Evolutionary conservation across 2,113 vertebrate species (phyloP), one percentile per base, ranked within the genome.

Genomic region (Carettochelys insculpta): DNA sequence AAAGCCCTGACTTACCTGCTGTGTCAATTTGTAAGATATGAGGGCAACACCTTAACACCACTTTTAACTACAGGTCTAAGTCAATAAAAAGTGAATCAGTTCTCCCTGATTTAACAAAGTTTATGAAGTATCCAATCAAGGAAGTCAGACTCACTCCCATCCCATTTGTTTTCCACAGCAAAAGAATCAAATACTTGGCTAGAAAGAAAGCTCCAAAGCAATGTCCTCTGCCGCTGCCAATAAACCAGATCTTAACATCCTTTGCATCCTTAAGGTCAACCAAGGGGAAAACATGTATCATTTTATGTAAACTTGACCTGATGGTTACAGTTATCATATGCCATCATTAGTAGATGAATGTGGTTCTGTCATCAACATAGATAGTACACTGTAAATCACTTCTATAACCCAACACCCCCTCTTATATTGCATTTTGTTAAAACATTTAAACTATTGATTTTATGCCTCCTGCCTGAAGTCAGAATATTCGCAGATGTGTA

Each of bases 401-500:
- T 34, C 79, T n/a, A 29, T 77, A 34, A 38, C 19, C 9, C 85
- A 38, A 17, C 68, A 58, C 14, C 27, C 8, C 22, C 41, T 82
- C 71, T 93, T 78, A 24, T 34, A 34, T 48, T 83, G 80, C 65
- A 43, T 65, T 76, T 48, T 52, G 48, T 77, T 78, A 68, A 2
- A 93, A 88, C 45, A 86, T 88, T 96, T 96, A 75, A 93, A 92
- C 91, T 90, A 84, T 92, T 90, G 94, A 96, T 95, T 96, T 94
- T 73, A 76, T 24, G 94, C 84, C 89, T 90, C 90, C 92, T 86
- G 65, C 83, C 54, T 93, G 41, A 86, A 92, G 93, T 83, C 79
- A 89, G 92, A 95, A 97, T 96, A 97, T 94, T 96, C 93, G 94
- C 95, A 96, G 94, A 96, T 95, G 93, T 90, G 94, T 95, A 95